These are phyloP conservation scores for Cromileptes altivelis DNA, from an alignment of 2,113 vertebrate species.

Conservation along the genomic window DNA sequence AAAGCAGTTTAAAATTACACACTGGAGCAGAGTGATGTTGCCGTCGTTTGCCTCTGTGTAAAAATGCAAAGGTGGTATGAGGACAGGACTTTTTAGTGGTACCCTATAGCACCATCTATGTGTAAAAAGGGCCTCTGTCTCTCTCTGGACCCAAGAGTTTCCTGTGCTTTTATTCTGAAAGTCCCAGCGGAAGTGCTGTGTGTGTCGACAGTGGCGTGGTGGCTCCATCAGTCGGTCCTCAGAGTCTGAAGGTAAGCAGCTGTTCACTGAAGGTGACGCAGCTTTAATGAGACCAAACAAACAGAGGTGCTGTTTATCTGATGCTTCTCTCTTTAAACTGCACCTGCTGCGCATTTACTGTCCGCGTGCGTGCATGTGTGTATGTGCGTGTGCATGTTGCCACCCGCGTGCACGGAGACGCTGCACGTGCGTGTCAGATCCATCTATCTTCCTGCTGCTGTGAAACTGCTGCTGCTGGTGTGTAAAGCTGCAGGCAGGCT, in stretches of 20 bases:
- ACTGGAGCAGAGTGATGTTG: no score
- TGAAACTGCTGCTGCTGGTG: background rate
- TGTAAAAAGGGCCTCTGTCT: no score
- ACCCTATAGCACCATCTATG: no score
- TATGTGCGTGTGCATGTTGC: background rate
- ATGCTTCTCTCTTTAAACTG: background rate
- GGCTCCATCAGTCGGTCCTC: background rate
- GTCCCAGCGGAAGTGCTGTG: constrained; percentile 1
- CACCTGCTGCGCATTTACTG: background rate
- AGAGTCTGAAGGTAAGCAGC: constrained; percentile 41
- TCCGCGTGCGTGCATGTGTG: background rate
- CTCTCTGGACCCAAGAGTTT: background rate
- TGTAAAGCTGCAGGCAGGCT: constrained; percentile 1
- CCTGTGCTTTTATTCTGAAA: constrained; percentile 19
- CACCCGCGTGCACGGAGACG: background rate
- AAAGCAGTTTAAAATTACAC: no score
- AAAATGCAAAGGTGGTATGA: no score
- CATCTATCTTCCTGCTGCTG: background rate
- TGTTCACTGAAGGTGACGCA: constrained; percentile 11
- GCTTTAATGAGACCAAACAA: background rate
- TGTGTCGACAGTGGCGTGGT: background rate
- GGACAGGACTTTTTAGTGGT: no score
- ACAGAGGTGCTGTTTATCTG: no score
- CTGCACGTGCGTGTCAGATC: background rate
- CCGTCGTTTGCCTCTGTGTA: no score